Evolutionary conservation across 2,113 vertebrate genomes (phyloP).

Genomic region (Macquaria ambigua): DNA sequence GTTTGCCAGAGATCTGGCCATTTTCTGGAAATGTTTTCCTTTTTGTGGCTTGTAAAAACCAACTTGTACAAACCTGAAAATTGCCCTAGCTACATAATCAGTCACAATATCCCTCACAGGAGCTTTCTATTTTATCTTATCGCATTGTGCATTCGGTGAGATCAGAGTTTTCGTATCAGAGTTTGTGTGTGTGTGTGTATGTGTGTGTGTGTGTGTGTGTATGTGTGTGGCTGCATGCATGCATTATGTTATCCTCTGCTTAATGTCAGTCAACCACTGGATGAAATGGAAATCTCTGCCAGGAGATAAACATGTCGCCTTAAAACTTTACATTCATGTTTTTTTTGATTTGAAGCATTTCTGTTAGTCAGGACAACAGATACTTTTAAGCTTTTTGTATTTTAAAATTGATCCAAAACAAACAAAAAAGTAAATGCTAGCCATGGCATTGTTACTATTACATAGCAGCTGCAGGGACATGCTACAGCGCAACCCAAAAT

Average conservation of each 20-base stretch:
- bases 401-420: background rate
- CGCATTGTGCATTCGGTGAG: background rate
- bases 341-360: background rate
- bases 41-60: background rate
- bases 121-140: background rate
- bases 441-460: background rate
- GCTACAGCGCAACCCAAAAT: background rate
- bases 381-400: background rate
- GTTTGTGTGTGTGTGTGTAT: background rate
- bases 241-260: background rate
- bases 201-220: background rate
- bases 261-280: background rate
- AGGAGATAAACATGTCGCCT: background rate
- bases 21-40: background rate
- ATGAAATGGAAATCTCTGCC: background rate
- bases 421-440: background rate
- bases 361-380: too few species aligned
- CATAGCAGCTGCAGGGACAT: conserved; percentile 11
- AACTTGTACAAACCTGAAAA: background rate
- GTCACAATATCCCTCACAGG: background rate
- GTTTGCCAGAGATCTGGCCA: background rate
- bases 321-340: background rate
- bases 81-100: background rate
- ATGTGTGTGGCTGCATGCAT: background rate
- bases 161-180: background rate